Percentiles rank a stretch among this genome's conserved stretches.
Evolutionary conservation across 2,113 vertebrate genomes (phyloP).

Genomic region (Dipodomys merriami): DNA sequence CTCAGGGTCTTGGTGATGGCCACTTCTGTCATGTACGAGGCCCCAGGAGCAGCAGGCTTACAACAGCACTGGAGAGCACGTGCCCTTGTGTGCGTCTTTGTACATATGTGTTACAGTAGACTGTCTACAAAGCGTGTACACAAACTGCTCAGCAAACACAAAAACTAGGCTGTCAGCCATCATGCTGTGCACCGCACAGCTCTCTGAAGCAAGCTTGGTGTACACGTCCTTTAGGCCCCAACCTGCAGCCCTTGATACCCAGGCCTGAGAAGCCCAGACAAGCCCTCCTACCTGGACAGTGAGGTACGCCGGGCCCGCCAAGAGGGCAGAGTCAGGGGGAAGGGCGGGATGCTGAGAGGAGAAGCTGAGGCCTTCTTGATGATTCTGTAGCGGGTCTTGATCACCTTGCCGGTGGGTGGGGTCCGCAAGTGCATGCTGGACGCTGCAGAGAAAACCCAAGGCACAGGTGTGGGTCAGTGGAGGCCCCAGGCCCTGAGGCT

Average conservation of each 20-base stretch:
- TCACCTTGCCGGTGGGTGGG: conserved; percentile 86
- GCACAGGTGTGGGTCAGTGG: background rate
- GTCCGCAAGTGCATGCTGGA: conserved; percentile 72
- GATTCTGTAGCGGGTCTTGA: conserved; percentile 93
- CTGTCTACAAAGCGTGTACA: background rate
- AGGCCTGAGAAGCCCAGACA: background rate
- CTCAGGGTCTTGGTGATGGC: accelerated
- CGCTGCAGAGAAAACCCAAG: conserved; percentile 65
- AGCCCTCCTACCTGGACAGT: conserved; percentile 87
- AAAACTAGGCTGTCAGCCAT: background rate
- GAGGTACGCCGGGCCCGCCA: conserved; percentile 89
- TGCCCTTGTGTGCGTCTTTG: background rate
- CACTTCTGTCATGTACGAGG: accelerated
- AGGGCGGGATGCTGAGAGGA: conserved; percentile 34
- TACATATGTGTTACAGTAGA: no score
- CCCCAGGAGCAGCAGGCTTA: background rate
- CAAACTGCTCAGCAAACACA: conserved; percentile 55
- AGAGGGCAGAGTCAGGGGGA: conserved; percentile 75
- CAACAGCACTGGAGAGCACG: background rate
- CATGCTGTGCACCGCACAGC: background rate
- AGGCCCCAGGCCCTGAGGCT: no score
- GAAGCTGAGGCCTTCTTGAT: conserved; percentile 86
- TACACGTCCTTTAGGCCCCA: background rate
- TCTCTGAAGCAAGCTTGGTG: background rate
- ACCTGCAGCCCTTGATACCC: background rate